Base-by-base conservation (phyloP, 2,888 invertebrate species). In the Papilio elwesi region DNA sequence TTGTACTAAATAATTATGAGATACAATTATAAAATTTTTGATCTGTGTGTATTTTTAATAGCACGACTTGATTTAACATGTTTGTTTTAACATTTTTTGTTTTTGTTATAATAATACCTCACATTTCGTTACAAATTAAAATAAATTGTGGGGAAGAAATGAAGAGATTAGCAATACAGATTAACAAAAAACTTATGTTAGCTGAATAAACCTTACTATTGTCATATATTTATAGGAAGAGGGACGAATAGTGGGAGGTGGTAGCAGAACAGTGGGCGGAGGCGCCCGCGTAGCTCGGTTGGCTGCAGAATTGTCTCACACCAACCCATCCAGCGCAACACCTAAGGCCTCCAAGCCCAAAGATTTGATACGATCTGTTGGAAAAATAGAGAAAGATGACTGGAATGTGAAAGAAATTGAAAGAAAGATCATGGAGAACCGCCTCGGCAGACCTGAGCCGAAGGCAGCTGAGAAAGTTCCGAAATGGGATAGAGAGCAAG, bases 361-460 rank as follows among this genome's bases (percentile, higher is more conserved):
- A 88, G 98, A 98, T 89, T 93, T 98, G 75, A 94, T 97, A 88
- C 95, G 98, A 76, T 97, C 98, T 62, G 97, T 98, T 75, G 98
- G 98, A 69, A 97, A 97, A 91, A 97, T 98, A 77, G 98, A 98
- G 85, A 96, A 96, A 74, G 96, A 95, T 73, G 98, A 98, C 88
- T 98, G 98, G 98, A 98, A 98, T 89, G 96, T 98, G 51, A 96
- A 97, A 79, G 96, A 97, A 87, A 97, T 98, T 48, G 98, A 98
- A 84, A 96, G 97, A 85, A 98, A 98, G 90, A 98, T 98, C 49
- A 94, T 95, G 81, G 97, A 97, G 85, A 97, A 96, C 82, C 95
- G 96, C 82, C 92, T 96, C 84, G 96, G 96, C 49, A 94, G 96
- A 81, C 94, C 95, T 11, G 93, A 94, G 73, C 94, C 94, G 62